Evolutionary conservation across 2,113 vertebrate species (phyloP), one percentile per base, ranked within the genome.

Genomic region (Elephas maximus): DNA sequence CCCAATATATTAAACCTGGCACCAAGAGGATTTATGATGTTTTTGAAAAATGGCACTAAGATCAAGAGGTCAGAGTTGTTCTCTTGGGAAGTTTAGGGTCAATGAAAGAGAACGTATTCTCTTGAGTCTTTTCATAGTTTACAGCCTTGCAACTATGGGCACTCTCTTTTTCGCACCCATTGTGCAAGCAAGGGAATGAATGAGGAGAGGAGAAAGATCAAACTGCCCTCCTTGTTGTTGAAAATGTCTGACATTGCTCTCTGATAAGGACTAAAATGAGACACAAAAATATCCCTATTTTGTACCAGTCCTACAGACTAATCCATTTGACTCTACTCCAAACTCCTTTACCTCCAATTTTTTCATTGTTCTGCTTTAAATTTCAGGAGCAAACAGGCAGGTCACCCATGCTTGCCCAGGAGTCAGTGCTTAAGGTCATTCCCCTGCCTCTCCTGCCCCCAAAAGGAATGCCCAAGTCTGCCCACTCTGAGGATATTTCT

Each of bases 51-150:
- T 41, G 2, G 26, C 60, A 2, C 44, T 83, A 76, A 95, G 71
- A 95, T 74, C 95, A 97, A 89, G 51, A 23, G 26, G 53, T 74
- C 87, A 78, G 44, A 71, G 28, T 80, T 62, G 48, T 73, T 71
- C 45, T 76, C 26, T 93, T 90, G 90, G 48, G 30, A 94, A 44
- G 57, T 94, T 96, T 95, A 97, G 57, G 45, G 30, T 82, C 33
- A 45, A 77, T 57, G 24, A 90, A 80, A 24, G 4, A 9, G 26
- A 93, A 95, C 33, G 65, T 95, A 51, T 60, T 44, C 91, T 81
- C 78, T 57, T 86, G 21, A 76, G n/a, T 41, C 26, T 44, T 8
- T 30, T 45, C 23, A 21, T 33, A 77, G 73, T 88, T 96, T 89
- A 88, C 1, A 83, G 8, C 11, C 26, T 0, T 23, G 7, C 14